These are phyloP conservation scores for Apocrypta bakeri DNA, from an alignment of 1,140 invertebrate genomes.

Conservation along the genomic window DNA sequence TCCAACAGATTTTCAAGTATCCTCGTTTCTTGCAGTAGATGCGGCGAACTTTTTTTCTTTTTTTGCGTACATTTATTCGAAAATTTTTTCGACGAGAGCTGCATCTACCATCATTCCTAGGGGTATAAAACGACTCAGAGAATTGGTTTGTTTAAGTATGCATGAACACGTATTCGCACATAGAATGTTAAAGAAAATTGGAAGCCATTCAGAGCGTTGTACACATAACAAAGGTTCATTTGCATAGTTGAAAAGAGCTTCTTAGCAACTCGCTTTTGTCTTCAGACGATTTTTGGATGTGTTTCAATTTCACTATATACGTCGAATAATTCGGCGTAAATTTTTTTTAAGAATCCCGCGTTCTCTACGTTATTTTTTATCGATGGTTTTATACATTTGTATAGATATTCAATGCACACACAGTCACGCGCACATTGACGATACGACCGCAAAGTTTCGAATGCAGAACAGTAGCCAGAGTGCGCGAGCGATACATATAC, in stretches of 20 bases:
- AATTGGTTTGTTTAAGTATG: not conserved
- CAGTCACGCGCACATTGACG: no score
- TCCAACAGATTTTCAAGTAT: slow-evolving; percentile 56
- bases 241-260: not conserved
- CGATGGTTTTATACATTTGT: no score
- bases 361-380: no score
- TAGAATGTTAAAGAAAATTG: not conserved
- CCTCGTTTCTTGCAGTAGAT: not conserved
- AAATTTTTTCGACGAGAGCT: no score
- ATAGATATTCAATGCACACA: no score
- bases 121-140: not conserved
- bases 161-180: not conserved
- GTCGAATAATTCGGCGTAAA: no score
- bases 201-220: not conserved
- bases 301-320: not conserved
- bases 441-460: not conserved
- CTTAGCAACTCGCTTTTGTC: not conserved
- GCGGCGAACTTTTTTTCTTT: not conserved
- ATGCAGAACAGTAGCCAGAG: not conserved
- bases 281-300: not conserved
- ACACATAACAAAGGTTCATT: not conserved
- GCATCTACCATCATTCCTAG: no score
- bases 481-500: not conserved
- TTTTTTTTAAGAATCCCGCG: no score
- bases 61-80: no score